phyloP scores from a whole-genome alignment of 2,888 invertebrate species.

The Sericinus montela region DNA sequence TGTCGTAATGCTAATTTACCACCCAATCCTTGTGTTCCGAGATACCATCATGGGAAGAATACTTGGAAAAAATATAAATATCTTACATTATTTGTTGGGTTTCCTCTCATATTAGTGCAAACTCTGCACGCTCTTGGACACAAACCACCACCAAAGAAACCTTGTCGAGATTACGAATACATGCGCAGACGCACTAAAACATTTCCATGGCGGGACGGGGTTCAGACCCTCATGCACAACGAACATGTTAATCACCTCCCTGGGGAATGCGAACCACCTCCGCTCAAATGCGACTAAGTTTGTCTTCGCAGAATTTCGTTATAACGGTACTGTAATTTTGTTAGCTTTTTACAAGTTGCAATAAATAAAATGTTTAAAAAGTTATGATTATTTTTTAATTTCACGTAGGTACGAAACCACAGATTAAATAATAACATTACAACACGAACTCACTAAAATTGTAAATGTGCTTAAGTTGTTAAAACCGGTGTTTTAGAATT shows the following conservation, averaged over 20 bases:
- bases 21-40: conserved; percentile 44
- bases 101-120: conserved; percentile 54
- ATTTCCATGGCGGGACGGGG: conserved; percentile 96
- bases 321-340: background rate
- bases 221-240: conserved; percentile 91
- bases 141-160: conserved; percentile 32
- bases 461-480: too few species aligned
- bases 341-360: background rate
- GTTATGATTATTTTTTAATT: too few species aligned
- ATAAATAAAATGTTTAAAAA: background rate
- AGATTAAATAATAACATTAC: too few species aligned
- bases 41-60: conserved; percentile 42
- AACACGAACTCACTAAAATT: too few species aligned
- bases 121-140: conserved; percentile 33
- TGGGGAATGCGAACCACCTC: conserved; percentile 54
- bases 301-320: conserved; percentile 10
- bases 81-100: conserved; percentile 42
- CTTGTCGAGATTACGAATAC: conserved; percentile 83
- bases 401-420: too few species aligned
- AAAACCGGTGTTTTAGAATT: too few species aligned
- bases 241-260: conserved; percentile 81
- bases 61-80: conserved; percentile 50
- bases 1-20: conserved; percentile 42
- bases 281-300: conserved; percentile 46
- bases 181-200: conserved; percentile 87